Conservation (phyloP, 2,888 invertebrate species). For the Diabrotica balteata region DNA sequence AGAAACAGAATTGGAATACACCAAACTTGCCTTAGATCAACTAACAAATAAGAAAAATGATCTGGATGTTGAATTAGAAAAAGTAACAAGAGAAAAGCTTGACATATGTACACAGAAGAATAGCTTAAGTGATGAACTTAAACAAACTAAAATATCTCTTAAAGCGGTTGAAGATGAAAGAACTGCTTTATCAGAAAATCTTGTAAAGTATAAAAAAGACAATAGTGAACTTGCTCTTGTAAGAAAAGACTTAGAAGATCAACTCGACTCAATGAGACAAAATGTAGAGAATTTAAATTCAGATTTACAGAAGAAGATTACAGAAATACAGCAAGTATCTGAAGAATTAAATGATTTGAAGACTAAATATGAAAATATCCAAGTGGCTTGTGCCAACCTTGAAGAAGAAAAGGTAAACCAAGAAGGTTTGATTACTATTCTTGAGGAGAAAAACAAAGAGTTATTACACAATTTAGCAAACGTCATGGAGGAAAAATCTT, state of each 20-base stretch:
- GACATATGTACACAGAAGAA: not conserved
- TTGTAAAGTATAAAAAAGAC: not conserved
- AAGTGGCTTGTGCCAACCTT: no score
- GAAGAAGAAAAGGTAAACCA: no score
- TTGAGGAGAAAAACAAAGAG: not conserved
- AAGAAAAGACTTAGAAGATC: not conserved
- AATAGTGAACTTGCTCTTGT: not conserved
- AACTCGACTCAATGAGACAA: not conserved
- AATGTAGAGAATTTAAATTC: not conserved
- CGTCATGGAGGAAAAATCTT: not conserved
- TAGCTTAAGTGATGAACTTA: not conserved
- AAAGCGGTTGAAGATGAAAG: not conserved
- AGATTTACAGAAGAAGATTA: not conserved
- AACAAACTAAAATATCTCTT: not conserved
- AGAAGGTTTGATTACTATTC: no score
- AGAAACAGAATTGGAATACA: not conserved
- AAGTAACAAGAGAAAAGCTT: not conserved
- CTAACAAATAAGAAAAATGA: not conserved
- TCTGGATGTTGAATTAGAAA: not conserved
- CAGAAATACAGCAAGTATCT: not conserved
- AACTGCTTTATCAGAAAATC: not conserved
- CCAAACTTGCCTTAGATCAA: not conserved
- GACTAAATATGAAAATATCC: no score
- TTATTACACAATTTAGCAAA: not conserved
- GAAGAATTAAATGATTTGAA: constrained; percentile 3